A percentile compares a stretch with the other conserved stretches of the same genome.
Conservation (phyloP, 92 coral and sea anemone genomes). For the Porites divaricata region DNA sequence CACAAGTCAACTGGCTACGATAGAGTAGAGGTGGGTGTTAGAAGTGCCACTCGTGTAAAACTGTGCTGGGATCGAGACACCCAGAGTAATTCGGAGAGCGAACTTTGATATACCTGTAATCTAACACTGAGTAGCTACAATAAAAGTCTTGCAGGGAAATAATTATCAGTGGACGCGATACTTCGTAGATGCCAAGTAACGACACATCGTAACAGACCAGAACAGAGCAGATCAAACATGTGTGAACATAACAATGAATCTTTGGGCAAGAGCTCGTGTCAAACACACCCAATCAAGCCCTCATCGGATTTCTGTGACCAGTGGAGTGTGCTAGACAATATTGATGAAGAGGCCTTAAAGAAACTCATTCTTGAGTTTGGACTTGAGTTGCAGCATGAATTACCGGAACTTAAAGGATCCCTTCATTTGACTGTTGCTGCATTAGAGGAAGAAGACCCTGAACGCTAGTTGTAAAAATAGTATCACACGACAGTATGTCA, state of each 20-base stretch:
- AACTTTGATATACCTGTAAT: neutral
- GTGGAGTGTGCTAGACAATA: constrained; percentile 55
- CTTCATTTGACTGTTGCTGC: constrained; percentile 42
- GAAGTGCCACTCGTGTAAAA: constrained; percentile 21
- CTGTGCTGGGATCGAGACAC: neutral
- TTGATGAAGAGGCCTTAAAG: constrained; percentile 63
- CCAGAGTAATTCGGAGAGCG: neutral
- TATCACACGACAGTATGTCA: neutral
- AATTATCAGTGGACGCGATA: neutral
- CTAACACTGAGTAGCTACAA: neutral
- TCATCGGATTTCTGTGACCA: constrained; percentile 31
- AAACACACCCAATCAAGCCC: constrained; percentile 26
- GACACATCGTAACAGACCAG: neutral
- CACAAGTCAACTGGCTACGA: neutral
- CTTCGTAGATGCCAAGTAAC: neutral
- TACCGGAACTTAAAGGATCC: constrained; percentile 70
- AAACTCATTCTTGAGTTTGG: constrained; percentile 61
- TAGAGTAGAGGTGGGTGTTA: constrained; percentile 6
- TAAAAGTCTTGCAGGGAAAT: neutral
- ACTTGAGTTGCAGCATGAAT: constrained; percentile 65
- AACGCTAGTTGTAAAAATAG: constrained; percentile 25
- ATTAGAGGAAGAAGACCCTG: constrained; percentile 62
- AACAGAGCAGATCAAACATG: constrained; percentile 6
- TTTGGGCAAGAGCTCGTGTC: constrained; percentile 8
- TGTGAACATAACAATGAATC: constrained; percentile 17